These are phyloP conservation scores for Xenopus petersii DNA, from an alignment of 2,797 vertebrate species.

Conservation along the genomic window DNA sequence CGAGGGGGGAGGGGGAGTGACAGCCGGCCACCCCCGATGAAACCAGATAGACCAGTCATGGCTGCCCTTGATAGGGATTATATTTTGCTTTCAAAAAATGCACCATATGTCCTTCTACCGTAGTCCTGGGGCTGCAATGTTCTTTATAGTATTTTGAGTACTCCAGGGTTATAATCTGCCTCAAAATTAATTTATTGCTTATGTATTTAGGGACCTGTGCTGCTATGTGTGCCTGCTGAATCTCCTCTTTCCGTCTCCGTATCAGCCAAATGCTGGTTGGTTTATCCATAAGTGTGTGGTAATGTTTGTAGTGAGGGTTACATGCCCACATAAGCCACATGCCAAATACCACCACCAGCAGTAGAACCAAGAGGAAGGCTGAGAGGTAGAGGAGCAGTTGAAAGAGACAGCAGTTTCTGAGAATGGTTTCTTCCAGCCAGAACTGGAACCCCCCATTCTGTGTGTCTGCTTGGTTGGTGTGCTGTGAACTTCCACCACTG, in stretches of 20 bases:
- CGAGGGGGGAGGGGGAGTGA: no score
- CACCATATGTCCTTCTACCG: no score
- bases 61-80: no score
- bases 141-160: no score
- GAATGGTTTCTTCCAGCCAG: constrained; percentile 25
- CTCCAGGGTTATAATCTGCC: no score
- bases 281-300: neutral
- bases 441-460: no score
- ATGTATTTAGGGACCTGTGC: neutral
- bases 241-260: neutral
- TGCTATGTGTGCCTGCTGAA: constrained; percentile 8
- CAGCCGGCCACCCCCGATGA: no score
- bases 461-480: neutral
- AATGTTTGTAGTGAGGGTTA: neutral
- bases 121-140: no score
- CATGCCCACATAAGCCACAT: neutral
- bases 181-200: constrained; percentile 1
- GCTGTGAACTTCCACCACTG: neutral
- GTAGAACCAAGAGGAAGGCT: constrained; percentile 1
- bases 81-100: no score
- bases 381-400: constrained; percentile 27
- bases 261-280: neutral
- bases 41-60: no score
- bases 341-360: neutral
- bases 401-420: constrained; percentile 29